Conservation (phyloP, 2,888 invertebrate species). For the Lobophora halterata region DNA sequence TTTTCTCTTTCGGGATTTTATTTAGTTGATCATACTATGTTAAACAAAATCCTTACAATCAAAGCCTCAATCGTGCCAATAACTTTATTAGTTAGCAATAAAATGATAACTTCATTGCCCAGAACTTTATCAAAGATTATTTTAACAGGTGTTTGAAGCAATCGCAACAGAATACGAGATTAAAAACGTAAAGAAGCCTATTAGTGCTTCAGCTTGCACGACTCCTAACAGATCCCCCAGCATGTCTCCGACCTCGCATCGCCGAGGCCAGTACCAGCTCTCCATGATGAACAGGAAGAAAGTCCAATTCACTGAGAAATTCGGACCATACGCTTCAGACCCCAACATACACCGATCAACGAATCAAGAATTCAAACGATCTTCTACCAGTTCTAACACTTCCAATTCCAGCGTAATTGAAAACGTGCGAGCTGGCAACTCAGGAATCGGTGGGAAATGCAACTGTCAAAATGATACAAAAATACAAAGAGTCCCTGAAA, state of each 20-base stretch:
- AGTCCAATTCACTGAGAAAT: slow-evolving; percentile 55
- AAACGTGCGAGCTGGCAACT: slow-evolving; percentile 39
- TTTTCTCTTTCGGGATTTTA: too few species aligned
- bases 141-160: slow-evolving; percentile 68
- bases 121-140: too few species aligned
- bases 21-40: too few species aligned
- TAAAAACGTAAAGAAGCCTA: slow-evolving; percentile 49
- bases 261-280: slow-evolving; percentile 63
- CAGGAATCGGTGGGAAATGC: slow-evolving; percentile 30
- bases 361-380: slow-evolving; percentile 25
- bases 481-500: slow-evolving; percentile 36
- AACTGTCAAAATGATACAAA: slow-evolving; percentile 37
- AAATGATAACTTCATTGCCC: too few species aligned
- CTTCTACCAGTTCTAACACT: slow-evolving; percentile 27
- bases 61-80: too few species aligned
- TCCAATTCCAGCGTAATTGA: slow-evolving; percentile 38
- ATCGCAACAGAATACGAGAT: slow-evolving; percentile 71
- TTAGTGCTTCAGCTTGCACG: slow-evolving; percentile 50
- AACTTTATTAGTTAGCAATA: too few species aligned
- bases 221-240: slow-evolving; percentile 59
- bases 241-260: slow-evolving; percentile 50
- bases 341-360: slow-evolving; percentile 58
- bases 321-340: slow-evolving; percentile 56
- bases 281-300: slow-evolving; percentile 63
- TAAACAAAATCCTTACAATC: too few species aligned